Evolutionary conservation across 2,797 vertebrate species (phyloP).

Genomic region (Xiphophorus birchmanni): DNA sequence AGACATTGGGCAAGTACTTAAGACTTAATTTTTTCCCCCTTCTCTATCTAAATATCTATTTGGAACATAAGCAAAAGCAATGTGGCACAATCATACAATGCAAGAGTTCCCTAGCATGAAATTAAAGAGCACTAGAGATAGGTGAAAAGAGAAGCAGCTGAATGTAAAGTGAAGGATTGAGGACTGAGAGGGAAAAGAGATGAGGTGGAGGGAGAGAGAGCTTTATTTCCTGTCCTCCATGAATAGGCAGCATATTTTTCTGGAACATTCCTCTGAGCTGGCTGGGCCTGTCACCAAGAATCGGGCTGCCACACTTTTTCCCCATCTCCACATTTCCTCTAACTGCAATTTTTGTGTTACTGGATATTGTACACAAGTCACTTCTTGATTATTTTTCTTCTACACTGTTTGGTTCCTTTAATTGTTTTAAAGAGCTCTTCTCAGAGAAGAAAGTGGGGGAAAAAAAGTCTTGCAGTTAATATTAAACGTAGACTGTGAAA

Average conservation of each 20-base stretch:
- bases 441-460: background rate
- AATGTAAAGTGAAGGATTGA: slow-evolving; percentile 42
- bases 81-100: slow-evolving; percentile 43
- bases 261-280: slow-evolving; percentile 75
- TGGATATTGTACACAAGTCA: background rate
- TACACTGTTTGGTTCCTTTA: background rate
- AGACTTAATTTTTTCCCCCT: background rate
- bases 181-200: slow-evolving; percentile 29
- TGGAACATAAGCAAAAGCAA: slow-evolving; percentile 36
- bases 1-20: slow-evolving; percentile 13
- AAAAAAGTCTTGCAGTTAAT: background rate
- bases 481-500: background rate
- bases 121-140: slow-evolving; percentile 15
- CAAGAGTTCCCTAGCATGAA: slow-evolving; percentile 44
- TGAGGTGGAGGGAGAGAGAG: slow-evolving; percentile 26
- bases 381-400: background rate
- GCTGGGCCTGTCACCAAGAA: slow-evolving; percentile 65
- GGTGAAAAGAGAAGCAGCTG: slow-evolving; percentile 31
- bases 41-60: slow-evolving; percentile 46
- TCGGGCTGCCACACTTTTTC: slow-evolving; percentile 65
- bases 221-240: slow-evolving; percentile 74
- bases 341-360: slow-evolving; percentile 9
- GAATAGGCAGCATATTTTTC: slow-evolving; percentile 76
- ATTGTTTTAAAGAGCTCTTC: background rate
- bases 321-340: slow-evolving; percentile 47